A percentile compares a stretch with the other conserved stretches of the same genome.
Evolutionary conservation across 2,113 vertebrate species (phyloP).

Genomic region (Isichthys henryi): DNA sequence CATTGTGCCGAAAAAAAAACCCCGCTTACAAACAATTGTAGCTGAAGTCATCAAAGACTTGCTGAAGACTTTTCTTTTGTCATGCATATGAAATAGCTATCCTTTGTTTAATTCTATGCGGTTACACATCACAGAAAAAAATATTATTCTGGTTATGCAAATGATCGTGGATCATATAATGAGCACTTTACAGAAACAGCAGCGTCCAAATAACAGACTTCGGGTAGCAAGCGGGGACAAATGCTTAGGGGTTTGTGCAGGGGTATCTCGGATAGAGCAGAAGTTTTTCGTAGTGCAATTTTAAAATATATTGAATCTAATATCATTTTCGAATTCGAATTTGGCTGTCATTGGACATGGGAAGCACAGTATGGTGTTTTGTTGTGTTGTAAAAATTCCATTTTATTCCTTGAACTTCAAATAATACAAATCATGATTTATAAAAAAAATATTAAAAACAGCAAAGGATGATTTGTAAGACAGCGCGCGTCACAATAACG

Average conservation of each 20-base stretch:
- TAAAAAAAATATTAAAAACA: background rate
- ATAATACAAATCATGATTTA: background rate
- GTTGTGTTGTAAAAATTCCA: background rate
- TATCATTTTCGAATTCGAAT: background rate
- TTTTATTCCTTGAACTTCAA: background rate
- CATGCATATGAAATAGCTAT: background rate
- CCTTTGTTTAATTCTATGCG: background rate
- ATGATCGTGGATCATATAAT: background rate
- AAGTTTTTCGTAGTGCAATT: background rate
- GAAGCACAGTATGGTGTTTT: background rate
- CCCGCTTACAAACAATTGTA: background rate
- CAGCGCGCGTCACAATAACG: background rate
- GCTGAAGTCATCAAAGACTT: background rate
- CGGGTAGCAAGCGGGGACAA: background rate
- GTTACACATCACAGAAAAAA: background rate
- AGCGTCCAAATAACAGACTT: background rate
- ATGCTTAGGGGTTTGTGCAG: background rate
- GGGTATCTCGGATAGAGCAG: background rate
- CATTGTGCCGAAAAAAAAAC: background rate
- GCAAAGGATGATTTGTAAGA: background rate
- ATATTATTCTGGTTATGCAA: conserved; percentile 5
- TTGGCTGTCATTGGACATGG: background rate
- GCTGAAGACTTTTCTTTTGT: background rate
- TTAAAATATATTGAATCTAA: background rate
- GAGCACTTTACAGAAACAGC: background rate